A percentile compares a stretch with the other conserved stretches of the same genome.
phyloP scores from a whole-genome alignment of 2,113 vertebrate species.

The Neoarius graeffei region DNA sequence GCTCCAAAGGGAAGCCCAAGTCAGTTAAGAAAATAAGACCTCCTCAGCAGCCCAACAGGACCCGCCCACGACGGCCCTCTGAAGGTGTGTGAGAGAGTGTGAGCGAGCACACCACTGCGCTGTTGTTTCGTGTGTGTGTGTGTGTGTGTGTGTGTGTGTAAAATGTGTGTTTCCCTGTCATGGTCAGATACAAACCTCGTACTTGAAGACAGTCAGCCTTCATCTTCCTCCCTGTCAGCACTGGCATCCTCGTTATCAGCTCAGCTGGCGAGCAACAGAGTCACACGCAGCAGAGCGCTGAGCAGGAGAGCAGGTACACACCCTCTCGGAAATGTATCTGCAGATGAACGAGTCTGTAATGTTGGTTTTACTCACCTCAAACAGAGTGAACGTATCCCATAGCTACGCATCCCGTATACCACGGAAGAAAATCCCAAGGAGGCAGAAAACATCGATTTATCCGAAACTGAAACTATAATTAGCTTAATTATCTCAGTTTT shows the following conservation, averaged over 20 bases:
- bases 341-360: constrained; percentile 47
- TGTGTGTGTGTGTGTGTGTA: neutral
- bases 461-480: too few relatives aligned
- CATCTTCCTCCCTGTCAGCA: constrained; percentile 60
- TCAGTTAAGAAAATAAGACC: constrained; percentile 83
- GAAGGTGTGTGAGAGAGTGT: constrained; percentile 71
- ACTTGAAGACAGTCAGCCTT: constrained; percentile 76
- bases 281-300: constrained; percentile 76
- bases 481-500: too few relatives aligned
- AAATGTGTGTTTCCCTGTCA: neutral
- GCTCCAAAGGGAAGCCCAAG: constrained; percentile 89
- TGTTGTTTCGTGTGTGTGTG: neutral
- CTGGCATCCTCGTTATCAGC: constrained; percentile 78
- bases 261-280: constrained; percentile 70
- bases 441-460: too few relatives aligned
- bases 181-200: constrained; percentile 76
- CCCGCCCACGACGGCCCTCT: constrained; percentile 78
- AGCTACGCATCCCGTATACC: too few relatives aligned
- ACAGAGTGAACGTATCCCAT: too few relatives aligned
- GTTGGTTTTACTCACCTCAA: too few relatives aligned
- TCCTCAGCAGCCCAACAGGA: constrained; percentile 79
- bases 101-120: too few relatives aligned
- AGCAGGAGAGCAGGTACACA: constrained; percentile 76
- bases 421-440: too few relatives aligned
- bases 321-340: constrained; percentile 24